Evolutionary conservation across 2,797 vertebrate genomes (phyloP).

Genomic region (Lepus townsendii): DNA sequence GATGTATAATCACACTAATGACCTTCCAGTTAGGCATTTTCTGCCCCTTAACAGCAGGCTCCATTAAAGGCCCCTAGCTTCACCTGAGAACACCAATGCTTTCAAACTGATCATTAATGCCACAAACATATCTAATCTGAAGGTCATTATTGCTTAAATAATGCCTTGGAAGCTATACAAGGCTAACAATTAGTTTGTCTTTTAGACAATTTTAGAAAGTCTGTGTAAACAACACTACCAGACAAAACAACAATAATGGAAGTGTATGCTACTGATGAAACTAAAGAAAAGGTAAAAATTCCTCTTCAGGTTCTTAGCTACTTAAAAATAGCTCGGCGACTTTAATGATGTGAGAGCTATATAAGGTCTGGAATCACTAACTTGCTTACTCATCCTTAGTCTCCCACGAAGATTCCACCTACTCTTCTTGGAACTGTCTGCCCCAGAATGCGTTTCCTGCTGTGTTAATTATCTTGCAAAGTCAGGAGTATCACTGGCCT

Average conservation of each 20-base stretch:
- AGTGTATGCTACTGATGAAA: constrained; percentile 75
- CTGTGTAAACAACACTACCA: constrained; percentile 79
- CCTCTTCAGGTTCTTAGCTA: constrained; percentile 56
- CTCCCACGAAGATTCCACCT: constrained; percentile 74
- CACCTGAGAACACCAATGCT: constrained; percentile 80
- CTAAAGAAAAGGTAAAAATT: constrained; percentile 62
- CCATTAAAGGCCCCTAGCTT: constrained; percentile 79
- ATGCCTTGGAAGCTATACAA: constrained; percentile 80
- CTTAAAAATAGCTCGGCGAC: constrained; percentile 72
- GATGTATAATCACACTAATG: constrained; percentile 84
- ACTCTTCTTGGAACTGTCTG: constrained; percentile 70
- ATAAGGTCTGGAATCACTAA: constrained; percentile 69
- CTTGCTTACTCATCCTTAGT: constrained; percentile 66
- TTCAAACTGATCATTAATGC: constrained; percentile 85
- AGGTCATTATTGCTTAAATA: constrained; percentile 87
- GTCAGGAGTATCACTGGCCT: constrained; percentile 69
- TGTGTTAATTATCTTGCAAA: constrained; percentile 80
- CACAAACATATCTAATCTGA: constrained; percentile 85
- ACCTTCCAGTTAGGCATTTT: constrained; percentile 83
- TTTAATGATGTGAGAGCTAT: constrained; percentile 67
- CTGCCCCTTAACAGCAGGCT: constrained; percentile 80
- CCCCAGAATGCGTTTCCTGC: constrained; percentile 71
- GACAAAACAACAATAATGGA: constrained; percentile 79
- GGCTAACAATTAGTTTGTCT: constrained; percentile 81
- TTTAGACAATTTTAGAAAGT: constrained; percentile 82